phyloP scores from a whole-genome alignment of 2,113 vertebrate genomes.

The Corythornis cristatus region DNA sequence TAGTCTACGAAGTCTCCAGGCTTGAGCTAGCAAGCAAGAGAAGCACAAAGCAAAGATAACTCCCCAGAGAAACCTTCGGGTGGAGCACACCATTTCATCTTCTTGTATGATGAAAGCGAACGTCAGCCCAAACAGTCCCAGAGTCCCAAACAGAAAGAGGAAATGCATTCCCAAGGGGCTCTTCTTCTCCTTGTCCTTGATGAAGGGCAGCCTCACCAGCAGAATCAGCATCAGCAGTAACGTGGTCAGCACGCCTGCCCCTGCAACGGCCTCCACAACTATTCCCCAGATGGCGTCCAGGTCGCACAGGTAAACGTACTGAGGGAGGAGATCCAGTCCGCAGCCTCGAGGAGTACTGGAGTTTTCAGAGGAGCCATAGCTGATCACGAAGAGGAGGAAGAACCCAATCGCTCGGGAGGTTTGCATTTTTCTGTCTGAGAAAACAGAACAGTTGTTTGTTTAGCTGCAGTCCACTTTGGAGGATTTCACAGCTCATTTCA shows the following conservation, averaged over 20 bases:
- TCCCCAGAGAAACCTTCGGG: constrained; percentile 91
- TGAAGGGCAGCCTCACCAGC: constrained; percentile 88
- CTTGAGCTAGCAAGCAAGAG: constrained; percentile 91
- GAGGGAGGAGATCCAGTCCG: constrained; percentile 86
- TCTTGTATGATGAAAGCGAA: constrained; percentile 94
- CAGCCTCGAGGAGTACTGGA: constrained; percentile 85
- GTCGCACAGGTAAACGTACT: constrained; percentile 91
- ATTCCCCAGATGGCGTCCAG: constrained; percentile 96
- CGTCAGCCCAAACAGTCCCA: constrained; percentile 90
- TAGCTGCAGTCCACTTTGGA: not conserved
- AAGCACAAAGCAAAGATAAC: constrained; percentile 92
- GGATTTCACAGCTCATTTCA: not conserved
- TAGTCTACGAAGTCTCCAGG: constrained; percentile 85
- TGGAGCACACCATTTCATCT: constrained; percentile 86
- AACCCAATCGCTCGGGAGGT: constrained; percentile 72
- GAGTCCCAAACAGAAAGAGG: constrained; percentile 88
- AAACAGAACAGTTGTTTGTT: constrained; percentile 1
- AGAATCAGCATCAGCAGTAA: constrained; percentile 86
- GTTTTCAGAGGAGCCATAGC: constrained; percentile 78
- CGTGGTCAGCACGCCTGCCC: constrained; percentile 85
- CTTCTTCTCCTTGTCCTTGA: constrained; percentile 91
- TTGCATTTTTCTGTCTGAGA: constrained; percentile 78
- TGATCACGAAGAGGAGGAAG: constrained; percentile 81
- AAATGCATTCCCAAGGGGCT: constrained; percentile 88
- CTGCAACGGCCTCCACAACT: constrained; percentile 87